phyloP scores from a whole-genome alignment of 2,113 vertebrate species.

The Tauraco erythrolophus region DNA sequence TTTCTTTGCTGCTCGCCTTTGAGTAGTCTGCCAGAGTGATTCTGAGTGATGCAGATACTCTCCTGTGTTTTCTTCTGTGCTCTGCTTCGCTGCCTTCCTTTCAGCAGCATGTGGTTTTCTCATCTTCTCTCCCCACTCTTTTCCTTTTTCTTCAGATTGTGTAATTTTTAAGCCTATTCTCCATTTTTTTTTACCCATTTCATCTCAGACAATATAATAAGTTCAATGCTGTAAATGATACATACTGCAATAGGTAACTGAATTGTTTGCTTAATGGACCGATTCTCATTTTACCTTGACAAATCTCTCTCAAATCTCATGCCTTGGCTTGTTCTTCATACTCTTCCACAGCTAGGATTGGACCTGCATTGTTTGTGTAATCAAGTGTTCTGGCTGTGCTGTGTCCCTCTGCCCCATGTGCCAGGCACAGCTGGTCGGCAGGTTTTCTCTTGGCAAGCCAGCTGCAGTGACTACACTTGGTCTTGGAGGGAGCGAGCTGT shows the following conservation, averaged over 20 bases:
- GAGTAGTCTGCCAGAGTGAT: neutral
- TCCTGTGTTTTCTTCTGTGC: neutral
- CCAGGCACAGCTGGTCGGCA: neutral
- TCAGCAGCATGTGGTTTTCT: neutral
- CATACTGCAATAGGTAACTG: neutral
- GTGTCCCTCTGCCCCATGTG: neutral
- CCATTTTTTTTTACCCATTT: neutral
- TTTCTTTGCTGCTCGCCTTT: neutral
- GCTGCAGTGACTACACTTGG: neutral
- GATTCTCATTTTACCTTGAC: neutral
- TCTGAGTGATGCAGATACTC: neutral
- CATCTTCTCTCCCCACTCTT: neutral
- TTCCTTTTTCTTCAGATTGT: neutral
- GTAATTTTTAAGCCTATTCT: neutral
- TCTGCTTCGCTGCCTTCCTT: neutral
- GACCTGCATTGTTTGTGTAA: neutral
- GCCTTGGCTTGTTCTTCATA: neutral
- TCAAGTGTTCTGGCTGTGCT: neutral
- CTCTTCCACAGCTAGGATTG: neutral
- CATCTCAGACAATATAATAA: neutral
- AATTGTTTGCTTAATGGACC: neutral
- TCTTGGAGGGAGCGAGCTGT: neutral
- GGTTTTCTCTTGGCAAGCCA: neutral
- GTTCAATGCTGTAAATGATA: neutral
- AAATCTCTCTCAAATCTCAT: neutral